A percentile compares a stretch with the other conserved stretches of the same genome.
Evolutionary conservation across 1,140 invertebrate species (phyloP).

Genomic region (Orchestia grillus): DNA sequence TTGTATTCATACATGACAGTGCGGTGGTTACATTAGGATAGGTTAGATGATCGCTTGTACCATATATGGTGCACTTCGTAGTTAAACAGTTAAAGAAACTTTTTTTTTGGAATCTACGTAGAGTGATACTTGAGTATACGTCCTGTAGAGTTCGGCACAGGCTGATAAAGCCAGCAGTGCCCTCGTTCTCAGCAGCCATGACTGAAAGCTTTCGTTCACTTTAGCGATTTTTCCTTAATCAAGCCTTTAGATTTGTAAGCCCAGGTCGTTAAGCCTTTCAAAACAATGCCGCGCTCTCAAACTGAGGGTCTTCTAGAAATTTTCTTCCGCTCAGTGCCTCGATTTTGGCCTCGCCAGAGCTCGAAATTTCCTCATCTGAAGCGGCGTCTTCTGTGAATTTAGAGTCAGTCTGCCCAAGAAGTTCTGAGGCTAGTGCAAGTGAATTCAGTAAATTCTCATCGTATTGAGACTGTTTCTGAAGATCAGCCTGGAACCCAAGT

Average conservation of each 20-base stretch:
- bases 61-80: no score
- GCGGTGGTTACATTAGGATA: no score
- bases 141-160: not conserved
- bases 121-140: no score
- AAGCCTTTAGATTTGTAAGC: constrained; percentile 37
- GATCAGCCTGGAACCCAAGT: constrained; percentile 48
- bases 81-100: no score
- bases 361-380: constrained; percentile 54
- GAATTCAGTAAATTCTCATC: constrained; percentile 46
- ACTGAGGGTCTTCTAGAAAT: constrained; percentile 26
- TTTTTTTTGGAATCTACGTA: no score
- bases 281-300: constrained; percentile 42
- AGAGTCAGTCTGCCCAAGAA: constrained; percentile 25
- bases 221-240: constrained; percentile 24
- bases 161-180: not conserved
- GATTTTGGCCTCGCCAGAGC: not conserved
- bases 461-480: constrained; percentile 54
- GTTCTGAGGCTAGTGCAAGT: constrained; percentile 27
- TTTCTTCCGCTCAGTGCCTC: not conserved
- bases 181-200: not conserved
- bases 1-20: no score
- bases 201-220: constrained; percentile 50
- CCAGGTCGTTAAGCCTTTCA: constrained; percentile 45
- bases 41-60: no score
- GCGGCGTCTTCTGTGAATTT: constrained; percentile 41